Percentiles rank a stretch among this genome's conserved stretches.
Evolutionary conservation across 1,140 invertebrate genomes (phyloP).

Genomic region (Zaprionus africanus): DNA sequence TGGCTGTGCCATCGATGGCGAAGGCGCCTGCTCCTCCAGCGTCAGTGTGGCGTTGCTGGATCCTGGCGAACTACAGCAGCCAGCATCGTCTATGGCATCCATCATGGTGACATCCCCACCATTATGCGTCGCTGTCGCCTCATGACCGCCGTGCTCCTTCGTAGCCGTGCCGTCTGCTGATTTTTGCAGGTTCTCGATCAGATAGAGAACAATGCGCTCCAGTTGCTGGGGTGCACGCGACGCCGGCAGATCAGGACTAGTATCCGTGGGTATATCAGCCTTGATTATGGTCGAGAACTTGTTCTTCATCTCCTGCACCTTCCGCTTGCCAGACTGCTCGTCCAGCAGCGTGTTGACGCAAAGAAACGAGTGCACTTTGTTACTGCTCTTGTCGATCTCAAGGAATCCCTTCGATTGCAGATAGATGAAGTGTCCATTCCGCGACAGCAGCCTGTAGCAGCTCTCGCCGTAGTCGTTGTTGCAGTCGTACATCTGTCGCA

Average conservation of each 20-base stretch:
- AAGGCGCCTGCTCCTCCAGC: slow-evolving; percentile 60
- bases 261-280: slow-evolving; percentile 69
- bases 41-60: slow-evolving; percentile 45
- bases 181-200: slow-evolving; percentile 87
- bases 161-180: slow-evolving; percentile 61
- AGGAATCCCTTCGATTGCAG: slow-evolving; percentile 91
- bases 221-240: slow-evolving; percentile 88
- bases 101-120: slow-evolving; percentile 28
- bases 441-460: slow-evolving; percentile 91
- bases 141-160: slow-evolving; percentile 3
- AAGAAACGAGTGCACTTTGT: slow-evolving; percentile 91
- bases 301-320: slow-evolving; percentile 90
- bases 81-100: slow-evolving; percentile 56
- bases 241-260: slow-evolving; percentile 85
- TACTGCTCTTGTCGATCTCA: slow-evolving; percentile 89
- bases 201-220: slow-evolving; percentile 88
- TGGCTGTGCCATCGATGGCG: slow-evolving; percentile 40
- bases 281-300: slow-evolving; percentile 88
- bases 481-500: slow-evolving; percentile 93
- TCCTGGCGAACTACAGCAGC: slow-evolving; percentile 61
- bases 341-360: slow-evolving; percentile 92
- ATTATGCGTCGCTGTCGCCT: slow-evolving; percentile 32
- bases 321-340: slow-evolving; percentile 88
- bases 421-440: slow-evolving; percentile 92
- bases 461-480: slow-evolving; percentile 90